A percentile compares a stretch with the other conserved stretches of the same genome.
These are phyloP conservation scores for Caloenas nicobarica DNA, from an alignment of 2,113 vertebrate genomes.

Conservation along the genomic window DNA sequence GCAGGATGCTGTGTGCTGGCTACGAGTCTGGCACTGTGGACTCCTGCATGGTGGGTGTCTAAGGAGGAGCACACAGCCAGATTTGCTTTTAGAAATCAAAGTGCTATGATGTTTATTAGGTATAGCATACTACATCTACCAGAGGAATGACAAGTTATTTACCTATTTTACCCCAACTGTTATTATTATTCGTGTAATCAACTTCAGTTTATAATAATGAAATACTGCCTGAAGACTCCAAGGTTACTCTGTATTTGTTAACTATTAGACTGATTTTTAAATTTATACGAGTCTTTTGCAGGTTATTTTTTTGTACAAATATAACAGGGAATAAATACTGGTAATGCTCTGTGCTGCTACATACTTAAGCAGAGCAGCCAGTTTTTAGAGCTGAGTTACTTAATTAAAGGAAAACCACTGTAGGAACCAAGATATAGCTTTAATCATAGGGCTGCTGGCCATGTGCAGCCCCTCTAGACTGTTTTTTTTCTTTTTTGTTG, in stretches of 20 bases:
- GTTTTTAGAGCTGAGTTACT: not conserved
- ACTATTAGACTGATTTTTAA: not conserved
- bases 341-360: not conserved
- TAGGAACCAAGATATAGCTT: not conserved
- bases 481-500: not conserved
- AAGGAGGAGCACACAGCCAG: not conserved
- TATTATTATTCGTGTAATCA: not conserved
- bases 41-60: slow-evolving; percentile 80
- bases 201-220: not conserved
- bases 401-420: not conserved
- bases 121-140: not conserved
- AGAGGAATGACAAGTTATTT: not conserved
- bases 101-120: not conserved
- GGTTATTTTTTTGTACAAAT: not conserved
- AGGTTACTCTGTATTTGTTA: not conserved
- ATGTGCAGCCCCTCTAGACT: fast-evolving
- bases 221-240: not conserved
- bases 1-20: slow-evolving; percentile 93
- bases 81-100: not conserved
- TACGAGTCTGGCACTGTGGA: slow-evolving; percentile 90
- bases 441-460: not conserved
- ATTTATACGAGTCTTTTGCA: not conserved
- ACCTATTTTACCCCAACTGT: not conserved
- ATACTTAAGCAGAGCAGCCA: not conserved
- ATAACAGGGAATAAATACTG: not conserved